phyloP scores from a whole-genome alignment of 2,113 vertebrate species.

The Pelmatolapia mariae region DNA sequence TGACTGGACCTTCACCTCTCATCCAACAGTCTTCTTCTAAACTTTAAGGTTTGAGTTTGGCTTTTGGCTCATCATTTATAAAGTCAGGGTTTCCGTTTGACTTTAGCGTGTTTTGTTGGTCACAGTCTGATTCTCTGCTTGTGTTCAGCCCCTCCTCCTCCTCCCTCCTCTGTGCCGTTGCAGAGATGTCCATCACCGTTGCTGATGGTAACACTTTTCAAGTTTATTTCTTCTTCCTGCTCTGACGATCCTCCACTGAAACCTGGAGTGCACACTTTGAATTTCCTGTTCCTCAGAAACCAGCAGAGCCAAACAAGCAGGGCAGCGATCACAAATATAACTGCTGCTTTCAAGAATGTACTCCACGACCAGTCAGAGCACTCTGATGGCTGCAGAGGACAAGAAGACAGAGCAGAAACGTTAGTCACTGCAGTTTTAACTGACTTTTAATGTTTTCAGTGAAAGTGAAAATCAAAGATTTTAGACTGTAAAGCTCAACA shows the following conservation, averaged over 20 bases:
- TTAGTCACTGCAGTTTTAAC: neutral
- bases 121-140: no score
- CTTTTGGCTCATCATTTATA: neutral
- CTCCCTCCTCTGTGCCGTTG: neutral
- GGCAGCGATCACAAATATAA: no score
- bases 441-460: neutral
- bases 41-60: neutral
- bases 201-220: neutral
- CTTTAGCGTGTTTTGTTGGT: neutral
- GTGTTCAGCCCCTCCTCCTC: neutral
- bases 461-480: neutral
- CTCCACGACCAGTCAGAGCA: no score
- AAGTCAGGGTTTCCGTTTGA: neutral
- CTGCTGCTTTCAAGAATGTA: no score
- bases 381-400: neutral
- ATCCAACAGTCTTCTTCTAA: neutral
- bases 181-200: neutral
- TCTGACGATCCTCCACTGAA: no score
- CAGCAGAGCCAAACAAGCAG: no score
- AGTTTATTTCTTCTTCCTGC: no score
- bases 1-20: neutral
- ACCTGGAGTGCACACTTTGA: no score
- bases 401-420: neutral
- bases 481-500: neutral
- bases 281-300: no score